phyloP scores from a whole-genome alignment of 2,113 vertebrate species.

The Megaceryle maxima region DNA sequence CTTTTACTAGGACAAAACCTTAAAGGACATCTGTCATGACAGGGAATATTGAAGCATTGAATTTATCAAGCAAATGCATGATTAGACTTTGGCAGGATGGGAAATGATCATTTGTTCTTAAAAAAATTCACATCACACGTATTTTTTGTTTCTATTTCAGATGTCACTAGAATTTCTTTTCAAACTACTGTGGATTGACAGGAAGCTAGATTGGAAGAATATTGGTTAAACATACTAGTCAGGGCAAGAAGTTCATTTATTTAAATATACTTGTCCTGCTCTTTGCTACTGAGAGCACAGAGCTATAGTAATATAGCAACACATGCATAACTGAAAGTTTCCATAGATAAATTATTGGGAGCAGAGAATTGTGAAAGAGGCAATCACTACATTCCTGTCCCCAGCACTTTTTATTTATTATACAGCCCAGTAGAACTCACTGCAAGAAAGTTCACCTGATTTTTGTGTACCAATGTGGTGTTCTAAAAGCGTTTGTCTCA shows the following conservation, averaged over 20 bases:
- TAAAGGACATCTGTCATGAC: constrained; percentile 54
- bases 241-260: neutral
- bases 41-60: neutral
- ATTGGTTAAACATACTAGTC: neutral
- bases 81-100: neutral
- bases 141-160: neutral
- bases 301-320: neutral
- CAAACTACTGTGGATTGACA: neutral
- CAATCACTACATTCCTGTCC: neutral
- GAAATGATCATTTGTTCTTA: neutral
- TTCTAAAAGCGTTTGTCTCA: neutral
- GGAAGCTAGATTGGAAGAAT: neutral
- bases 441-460: neutral
- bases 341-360: neutral
- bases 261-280: neutral
- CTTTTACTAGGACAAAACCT: constrained; percentile 63
- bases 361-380: neutral
- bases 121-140: neutral
- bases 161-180: neutral
- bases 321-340: neutral
- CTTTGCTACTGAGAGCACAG: neutral
- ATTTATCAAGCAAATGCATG: neutral
- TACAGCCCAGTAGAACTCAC: neutral
- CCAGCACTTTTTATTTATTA: neutral
- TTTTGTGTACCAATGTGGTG: neutral